phyloP scores from a whole-genome alignment of 2,797 vertebrate species.

The Pantherophis vulpinus region DNA sequence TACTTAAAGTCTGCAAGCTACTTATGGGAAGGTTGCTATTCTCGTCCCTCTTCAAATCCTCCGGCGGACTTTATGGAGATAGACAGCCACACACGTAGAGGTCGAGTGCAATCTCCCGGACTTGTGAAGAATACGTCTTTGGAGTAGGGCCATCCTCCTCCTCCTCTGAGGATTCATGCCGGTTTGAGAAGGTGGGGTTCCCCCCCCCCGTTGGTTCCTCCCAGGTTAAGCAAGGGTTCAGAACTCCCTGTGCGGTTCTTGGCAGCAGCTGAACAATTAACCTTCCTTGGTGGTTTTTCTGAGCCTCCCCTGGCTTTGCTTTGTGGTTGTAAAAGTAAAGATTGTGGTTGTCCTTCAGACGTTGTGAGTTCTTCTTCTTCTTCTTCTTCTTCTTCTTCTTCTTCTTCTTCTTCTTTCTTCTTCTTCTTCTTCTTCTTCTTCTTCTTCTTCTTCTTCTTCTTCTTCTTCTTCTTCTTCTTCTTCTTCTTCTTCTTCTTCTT shows the following conservation, averaged over 20 bases:
- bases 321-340: background rate
- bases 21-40: slow-evolving; percentile 66
- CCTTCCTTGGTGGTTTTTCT: background rate
- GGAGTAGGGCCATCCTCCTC: too few relatives aligned
- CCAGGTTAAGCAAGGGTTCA: background rate
- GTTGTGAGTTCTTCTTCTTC: too few relatives aligned
- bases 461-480: too few relatives aligned
- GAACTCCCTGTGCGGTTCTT: background rate
- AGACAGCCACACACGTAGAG: slow-evolving; percentile 13
- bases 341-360: background rate
- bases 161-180: background rate
- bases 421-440: too few relatives aligned
- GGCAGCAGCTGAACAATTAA: background rate
- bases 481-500: too few relatives aligned
- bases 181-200: too few relatives aligned
- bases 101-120: slow-evolving; percentile 13
- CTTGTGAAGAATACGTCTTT: background rate
- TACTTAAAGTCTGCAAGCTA: slow-evolving; percentile 64
- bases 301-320: background rate
- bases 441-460: too few relatives aligned
- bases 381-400: too few relatives aligned
- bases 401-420: too few relatives aligned
- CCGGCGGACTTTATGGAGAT: slow-evolving; percentile 51
- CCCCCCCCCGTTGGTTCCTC: background rate
- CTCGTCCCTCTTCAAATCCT: slow-evolving; percentile 53